Evolutionary conservation across 2,888 invertebrate genomes (phyloP), one percentile per base, ranked within the genome.

Genomic region (Melangyna quadrimaculata): DNA sequence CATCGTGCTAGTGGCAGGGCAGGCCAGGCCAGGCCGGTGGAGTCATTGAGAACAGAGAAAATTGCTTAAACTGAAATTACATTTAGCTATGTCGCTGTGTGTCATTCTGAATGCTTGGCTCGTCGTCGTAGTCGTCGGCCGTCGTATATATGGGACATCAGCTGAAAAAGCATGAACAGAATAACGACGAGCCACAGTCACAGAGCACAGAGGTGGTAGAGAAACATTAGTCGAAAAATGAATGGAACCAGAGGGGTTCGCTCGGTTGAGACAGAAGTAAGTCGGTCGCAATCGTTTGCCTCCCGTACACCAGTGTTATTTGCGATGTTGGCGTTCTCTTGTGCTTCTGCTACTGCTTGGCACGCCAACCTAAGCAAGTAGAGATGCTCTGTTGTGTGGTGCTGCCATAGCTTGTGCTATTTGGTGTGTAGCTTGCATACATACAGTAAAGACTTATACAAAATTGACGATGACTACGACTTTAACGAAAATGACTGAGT

Each of bases 211-310:
- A 45, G 63, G 65, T 67, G 29, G 67, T 35, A 67, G 51, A 35
- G 35, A 51, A 51, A 51, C 51, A 67, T 67, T 67, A 74, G 55
- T 65, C 27, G 61, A 29, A 32, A 45, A 61, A 78, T 45, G 78
- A 45, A 81, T 48, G 57, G 37, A 55, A 65, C 37, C 51, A 70
- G 35, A 59, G 70, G 82, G 45, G 53, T 69, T 19, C 14, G 65
- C 4, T 67, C 74, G 57, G 71, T 63, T 71, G 24, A 57, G 65
- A 17, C 32, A 55, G 82, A 82, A 82, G 82, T 71, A 48, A 88
- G 78, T 89, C 89, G 90, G 90, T 90, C 90, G 90, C 90, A 90
- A 89, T 89, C 88, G 89, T 89, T 90, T 90, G 90, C 89, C 90
- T 90, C 89, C 89, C 90, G 89, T 89, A 90, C 89, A 90, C 89